Percentiles rank a stretch among this genome's conserved stretches.
phyloP scores from a whole-genome alignment of 2,113 vertebrate species.

The Psettodes erumei region DNA sequence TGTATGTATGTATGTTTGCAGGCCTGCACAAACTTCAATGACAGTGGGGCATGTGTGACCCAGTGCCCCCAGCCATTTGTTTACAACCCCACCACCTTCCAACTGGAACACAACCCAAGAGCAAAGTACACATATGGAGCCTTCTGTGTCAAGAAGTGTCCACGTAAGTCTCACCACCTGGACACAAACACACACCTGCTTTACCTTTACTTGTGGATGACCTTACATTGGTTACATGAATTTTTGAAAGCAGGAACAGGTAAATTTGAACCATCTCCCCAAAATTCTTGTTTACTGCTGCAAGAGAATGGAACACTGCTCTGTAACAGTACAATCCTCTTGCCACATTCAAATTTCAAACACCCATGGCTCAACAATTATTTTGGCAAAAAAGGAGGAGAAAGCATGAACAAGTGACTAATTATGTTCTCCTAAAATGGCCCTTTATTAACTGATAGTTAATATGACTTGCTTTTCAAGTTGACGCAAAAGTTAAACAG shows the following conservation, averaged over 20 bases:
- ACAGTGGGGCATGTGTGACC: slow-evolving; percentile 97
- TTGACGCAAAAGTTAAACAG: background rate
- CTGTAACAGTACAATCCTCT: background rate
- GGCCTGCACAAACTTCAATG: slow-evolving; percentile 99
- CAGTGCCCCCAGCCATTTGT: slow-evolving; percentile 97
- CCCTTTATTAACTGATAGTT: background rate
- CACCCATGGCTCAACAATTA: background rate
- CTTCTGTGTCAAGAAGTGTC: slow-evolving; percentile 98
- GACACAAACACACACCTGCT: slow-evolving; percentile 4
- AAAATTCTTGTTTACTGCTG: background rate
- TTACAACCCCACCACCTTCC: slow-evolving; percentile 97
- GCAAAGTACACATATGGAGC: slow-evolving; percentile 99
- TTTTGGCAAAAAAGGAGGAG: background rate
- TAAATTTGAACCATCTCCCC: background rate
- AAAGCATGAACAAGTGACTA: background rate
- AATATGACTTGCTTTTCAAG: background rate
- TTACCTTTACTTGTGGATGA: background rate
- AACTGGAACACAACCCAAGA: slow-evolving; percentile 93
- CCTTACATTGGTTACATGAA: background rate
- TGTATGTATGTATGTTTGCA: slow-evolving; percentile 67
- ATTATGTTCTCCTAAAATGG: background rate
- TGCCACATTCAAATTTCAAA: background rate
- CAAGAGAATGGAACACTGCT: background rate
- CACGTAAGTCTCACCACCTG: slow-evolving; percentile 86
- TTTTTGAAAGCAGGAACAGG: background rate